These are phyloP conservation scores for Drosophila demipolita DNA, from an alignment of 2,888 invertebrate genomes.

Conservation along the genomic window DNA sequence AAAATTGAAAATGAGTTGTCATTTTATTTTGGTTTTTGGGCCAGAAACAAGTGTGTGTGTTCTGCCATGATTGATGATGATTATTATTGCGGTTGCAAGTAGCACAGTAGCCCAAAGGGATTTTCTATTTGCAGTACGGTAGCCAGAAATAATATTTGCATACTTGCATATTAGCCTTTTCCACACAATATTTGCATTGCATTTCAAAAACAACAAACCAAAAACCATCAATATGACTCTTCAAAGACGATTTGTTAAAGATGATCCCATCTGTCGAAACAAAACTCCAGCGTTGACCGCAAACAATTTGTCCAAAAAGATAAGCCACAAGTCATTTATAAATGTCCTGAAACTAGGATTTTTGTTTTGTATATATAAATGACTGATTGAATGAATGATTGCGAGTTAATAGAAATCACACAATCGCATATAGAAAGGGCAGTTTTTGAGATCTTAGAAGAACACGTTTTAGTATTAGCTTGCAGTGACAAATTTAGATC, in stretches of 20 bases:
- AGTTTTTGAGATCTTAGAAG: not conserved
- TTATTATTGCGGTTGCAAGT: constrained; percentile 50
- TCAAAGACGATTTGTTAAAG: constrained; percentile 28
- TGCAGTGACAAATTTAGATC: not conserved
- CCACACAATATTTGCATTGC: constrained; percentile 57
- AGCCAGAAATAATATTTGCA: constrained; percentile 77
- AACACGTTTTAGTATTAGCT: constrained; percentile 1
- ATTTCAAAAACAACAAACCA: constrained; percentile 13
- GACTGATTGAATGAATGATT: constrained; percentile 62
- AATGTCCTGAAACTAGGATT: constrained; percentile 61
- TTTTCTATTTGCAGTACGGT: constrained; percentile 51
- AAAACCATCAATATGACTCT: constrained; percentile 59
- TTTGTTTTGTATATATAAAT: constrained; percentile 58
- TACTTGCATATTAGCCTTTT: constrained; percentile 28
- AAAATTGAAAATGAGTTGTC: constrained; percentile 72
- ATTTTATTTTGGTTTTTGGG: constrained; percentile 31
- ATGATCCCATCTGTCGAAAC: constrained; percentile 32
- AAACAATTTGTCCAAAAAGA: constrained; percentile 68
- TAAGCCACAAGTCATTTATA: constrained; percentile 66
- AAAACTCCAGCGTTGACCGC: constrained; percentile 58
- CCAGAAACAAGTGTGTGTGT: constrained; percentile 55
- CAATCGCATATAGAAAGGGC: not conserved
- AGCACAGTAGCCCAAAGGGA: constrained; percentile 74
- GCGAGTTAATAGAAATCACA: constrained; percentile 40
- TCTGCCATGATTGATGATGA: constrained; percentile 64